Base-by-base conservation (phyloP, 2,888 invertebrate species). In the Nemurella pictetii region DNA sequence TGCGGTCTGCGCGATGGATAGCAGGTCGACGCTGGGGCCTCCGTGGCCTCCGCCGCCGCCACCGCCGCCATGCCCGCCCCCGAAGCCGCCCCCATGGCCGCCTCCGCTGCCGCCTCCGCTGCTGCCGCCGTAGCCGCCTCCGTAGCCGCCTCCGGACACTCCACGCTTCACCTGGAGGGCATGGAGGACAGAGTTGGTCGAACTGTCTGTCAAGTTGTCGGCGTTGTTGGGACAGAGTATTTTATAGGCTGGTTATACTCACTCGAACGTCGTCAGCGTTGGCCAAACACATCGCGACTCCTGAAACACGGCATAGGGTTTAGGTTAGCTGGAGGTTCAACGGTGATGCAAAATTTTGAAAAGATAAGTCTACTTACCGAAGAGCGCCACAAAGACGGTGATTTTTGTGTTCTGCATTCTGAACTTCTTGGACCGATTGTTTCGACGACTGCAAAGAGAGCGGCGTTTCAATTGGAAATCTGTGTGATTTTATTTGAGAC, bases 11-110 rank as follows among this genome's bases (percentile, higher is more conserved):
- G 75, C 75, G 7, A 75, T 75, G 27, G 75, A 75, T 0, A 75
- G 75, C 75, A 75, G 28, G 75, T 75, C 75, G 1, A 75, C 75
- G 28, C 75, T 75, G 75, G 75, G 75, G 28, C 75, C 75, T 75
- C 75, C 75, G 75, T 75, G 75, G 7, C 75, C 75, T n/a, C 75
- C 75, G 20, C 75, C 75, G 7, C 36, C 36, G 36, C 15, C 7
- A 9, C 36, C 75, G 75, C 75, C 75, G 20, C 75, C 75, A 4
- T 28, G 27, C 26, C 28, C 27, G 26, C 75, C 75, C 4, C 75
- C 75, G 75, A 26, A 26, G 28, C 28, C 26, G 26, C 75, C 75
- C 4, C 75, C 75, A 9, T 28, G 9, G 15, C 75, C 75, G 28
- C 75, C 75, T 7, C 75, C 75, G 26, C n/a, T 5, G 0, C 75